Conservation (phyloP, 2,113 vertebrate genomes). For the Aspiorhynchus laticeps region DNA sequence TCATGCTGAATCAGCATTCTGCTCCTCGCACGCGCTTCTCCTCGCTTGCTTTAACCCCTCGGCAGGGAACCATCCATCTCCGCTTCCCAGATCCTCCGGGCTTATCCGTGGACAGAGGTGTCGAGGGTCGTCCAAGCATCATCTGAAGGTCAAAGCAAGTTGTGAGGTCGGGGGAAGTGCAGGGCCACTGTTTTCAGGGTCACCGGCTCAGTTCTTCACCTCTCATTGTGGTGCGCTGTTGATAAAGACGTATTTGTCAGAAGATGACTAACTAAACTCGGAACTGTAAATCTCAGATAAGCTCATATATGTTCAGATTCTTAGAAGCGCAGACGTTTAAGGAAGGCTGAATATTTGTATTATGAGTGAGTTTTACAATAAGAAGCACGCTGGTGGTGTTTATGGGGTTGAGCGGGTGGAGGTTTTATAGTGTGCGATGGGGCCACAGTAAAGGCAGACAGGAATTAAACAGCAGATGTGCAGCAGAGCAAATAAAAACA, state of each 20-base stretch:
- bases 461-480: conserved; percentile 81
- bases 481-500: conserved; percentile 54
- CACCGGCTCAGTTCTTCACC: conserved; percentile 57
- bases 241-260: neutral
- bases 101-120: neutral
- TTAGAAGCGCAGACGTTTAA: conserved; percentile 84
- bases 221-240: neutral
- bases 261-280: neutral
- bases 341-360: conserved; percentile 89
- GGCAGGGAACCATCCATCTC: conserved; percentile 36
- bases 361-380: conserved; percentile 90
- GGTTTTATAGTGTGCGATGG: conserved; percentile 88
- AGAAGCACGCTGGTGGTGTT: conserved; percentile 86
- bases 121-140: neutral
- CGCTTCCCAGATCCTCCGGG: neutral
- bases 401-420: conserved; percentile 88
- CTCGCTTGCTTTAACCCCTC: conserved; percentile 40
- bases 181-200: conserved; percentile 53
- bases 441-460: conserved; percentile 83
- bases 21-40: neutral
- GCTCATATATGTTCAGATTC: neutral
- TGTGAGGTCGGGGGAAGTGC: conserved; percentile 65
- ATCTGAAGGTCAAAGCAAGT: conserved; percentile 62
- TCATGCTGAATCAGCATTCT: conserved; percentile 44
- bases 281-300: neutral